These are phyloP conservation scores for Sussaba pulchella DNA, from an alignment of 2,888 invertebrate species.

Conservation along the genomic window DNA sequence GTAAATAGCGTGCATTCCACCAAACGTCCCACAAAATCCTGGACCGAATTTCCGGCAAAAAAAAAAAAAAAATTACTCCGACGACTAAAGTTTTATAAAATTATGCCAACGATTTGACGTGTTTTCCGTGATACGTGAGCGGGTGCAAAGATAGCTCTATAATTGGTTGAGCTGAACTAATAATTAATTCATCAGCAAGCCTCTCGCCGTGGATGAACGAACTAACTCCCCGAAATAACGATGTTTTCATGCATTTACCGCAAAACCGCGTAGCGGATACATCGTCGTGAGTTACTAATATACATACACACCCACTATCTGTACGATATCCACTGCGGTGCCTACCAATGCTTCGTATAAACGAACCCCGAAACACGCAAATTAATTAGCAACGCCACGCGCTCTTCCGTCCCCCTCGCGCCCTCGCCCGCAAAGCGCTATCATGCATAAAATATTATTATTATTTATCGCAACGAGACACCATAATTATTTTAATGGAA, in stretches of 20 bases:
- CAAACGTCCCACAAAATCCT: too few relatives aligned
- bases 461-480: conserved; percentile 11
- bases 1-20: too few relatives aligned
- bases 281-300: conserved; percentile 31
- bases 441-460: conserved; percentile 18
- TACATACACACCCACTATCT: neutral
- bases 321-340: neutral
- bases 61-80: conserved; percentile 1
- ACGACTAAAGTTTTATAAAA: conserved; percentile 16
- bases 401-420: neutral
- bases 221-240: conserved; percentile 14
- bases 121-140: neutral
- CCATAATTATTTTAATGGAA: neutral
- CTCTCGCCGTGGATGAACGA: neutral
- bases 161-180: neutral
- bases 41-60: conserved; percentile 12
- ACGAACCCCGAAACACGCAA: conserved; percentile 17
- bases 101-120: conserved; percentile 22
- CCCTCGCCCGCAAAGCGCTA: neutral
- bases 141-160: neutral
- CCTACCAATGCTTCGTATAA: neutral
- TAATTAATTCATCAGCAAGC: conserved; percentile 37
- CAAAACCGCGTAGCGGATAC: neutral
- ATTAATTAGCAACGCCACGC: conserved; percentile 30
- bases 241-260: conserved; percentile 21